phyloP scores from a whole-genome alignment of 2,888 invertebrate genomes.

The Mechanitis messenoides region DNA sequence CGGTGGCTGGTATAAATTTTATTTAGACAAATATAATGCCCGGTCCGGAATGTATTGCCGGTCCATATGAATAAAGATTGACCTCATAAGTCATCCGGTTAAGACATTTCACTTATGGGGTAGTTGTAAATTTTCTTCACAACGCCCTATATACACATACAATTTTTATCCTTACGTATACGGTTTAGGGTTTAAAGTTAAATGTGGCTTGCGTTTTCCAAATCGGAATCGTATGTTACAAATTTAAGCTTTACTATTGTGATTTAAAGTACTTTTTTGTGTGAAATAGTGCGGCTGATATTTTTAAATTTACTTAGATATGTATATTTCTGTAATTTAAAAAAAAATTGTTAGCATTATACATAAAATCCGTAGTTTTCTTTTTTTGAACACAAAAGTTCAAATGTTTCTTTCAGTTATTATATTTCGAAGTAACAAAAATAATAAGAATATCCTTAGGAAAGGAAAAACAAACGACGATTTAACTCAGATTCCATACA shows the following conservation, averaged over 20 bases:
- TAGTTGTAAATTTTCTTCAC: conserved; percentile 58
- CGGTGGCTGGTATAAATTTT: conserved; percentile 36
- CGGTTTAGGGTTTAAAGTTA: conserved; percentile 7
- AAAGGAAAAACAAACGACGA: conserved; percentile 9
- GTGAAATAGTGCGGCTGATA: neutral
- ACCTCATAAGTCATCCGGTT: conserved; percentile 56
- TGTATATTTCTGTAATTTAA: neutral
- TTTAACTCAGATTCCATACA: conserved; percentile 20
- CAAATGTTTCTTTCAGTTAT: too few relatives aligned
- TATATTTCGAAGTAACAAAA: neutral
- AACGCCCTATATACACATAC: conserved; percentile 8
- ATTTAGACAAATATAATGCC: conserved; percentile 54
- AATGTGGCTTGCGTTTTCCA: neutral
- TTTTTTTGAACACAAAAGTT: too few relatives aligned
- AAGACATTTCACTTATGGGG: conserved; percentile 61
- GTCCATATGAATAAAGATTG: conserved; percentile 58
- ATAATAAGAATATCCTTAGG: neutral
- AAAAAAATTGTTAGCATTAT: neutral
- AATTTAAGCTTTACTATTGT: neutral
- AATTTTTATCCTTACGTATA: conserved; percentile 17
- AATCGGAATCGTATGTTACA: neutral
- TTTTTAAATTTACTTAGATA: neutral
- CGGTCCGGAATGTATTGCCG: conserved; percentile 33
- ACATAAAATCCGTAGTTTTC: too few relatives aligned
- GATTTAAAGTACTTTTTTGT: conserved; percentile 3